phyloP scores from a whole-genome alignment of 2,113 vertebrate genomes.

The Antidorcas marsupialis region DNA sequence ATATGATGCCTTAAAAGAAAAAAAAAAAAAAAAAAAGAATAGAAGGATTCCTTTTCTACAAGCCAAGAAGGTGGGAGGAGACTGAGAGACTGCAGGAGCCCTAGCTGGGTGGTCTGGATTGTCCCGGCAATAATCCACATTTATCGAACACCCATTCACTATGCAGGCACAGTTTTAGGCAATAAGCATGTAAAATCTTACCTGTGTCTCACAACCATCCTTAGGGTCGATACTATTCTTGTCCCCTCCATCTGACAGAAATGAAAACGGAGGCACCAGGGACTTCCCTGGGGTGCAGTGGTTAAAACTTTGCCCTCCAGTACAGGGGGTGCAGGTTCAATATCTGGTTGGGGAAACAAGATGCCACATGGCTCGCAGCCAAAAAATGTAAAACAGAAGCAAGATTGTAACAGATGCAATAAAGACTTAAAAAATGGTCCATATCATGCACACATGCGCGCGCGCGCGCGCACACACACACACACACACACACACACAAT shows the following conservation, averaged over 20 bases:
- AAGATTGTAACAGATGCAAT: background rate
- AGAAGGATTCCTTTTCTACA: background rate
- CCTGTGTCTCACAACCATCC: background rate
- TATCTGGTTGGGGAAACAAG: background rate
- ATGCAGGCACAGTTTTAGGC: background rate
- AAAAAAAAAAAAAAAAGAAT: background rate
- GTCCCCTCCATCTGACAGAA: background rate
- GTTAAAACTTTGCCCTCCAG: background rate
- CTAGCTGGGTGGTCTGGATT: background rate
- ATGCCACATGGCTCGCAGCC: background rate
- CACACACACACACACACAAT: fast-evolving
- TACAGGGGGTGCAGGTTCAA: background rate
- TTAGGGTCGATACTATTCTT: background rate
- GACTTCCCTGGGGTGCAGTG: background rate
- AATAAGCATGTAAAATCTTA: background rate
- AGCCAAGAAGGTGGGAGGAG: background rate
- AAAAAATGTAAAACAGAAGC: background rate
- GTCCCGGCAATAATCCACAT: background rate
- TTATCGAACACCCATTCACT: background rate
- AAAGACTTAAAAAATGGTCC: background rate
- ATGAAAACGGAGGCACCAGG: background rate
- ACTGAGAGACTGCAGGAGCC: background rate
- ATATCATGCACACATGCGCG: fast-evolving
- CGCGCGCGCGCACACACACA: no score
- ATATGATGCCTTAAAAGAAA: background rate